Percentiles rank a stretch among this genome's conserved stretches.
These are phyloP conservation scores for Manis pentadactyla DNA, from an alignment of 2,797 vertebrate genomes.

Conservation along the genomic window DNA sequence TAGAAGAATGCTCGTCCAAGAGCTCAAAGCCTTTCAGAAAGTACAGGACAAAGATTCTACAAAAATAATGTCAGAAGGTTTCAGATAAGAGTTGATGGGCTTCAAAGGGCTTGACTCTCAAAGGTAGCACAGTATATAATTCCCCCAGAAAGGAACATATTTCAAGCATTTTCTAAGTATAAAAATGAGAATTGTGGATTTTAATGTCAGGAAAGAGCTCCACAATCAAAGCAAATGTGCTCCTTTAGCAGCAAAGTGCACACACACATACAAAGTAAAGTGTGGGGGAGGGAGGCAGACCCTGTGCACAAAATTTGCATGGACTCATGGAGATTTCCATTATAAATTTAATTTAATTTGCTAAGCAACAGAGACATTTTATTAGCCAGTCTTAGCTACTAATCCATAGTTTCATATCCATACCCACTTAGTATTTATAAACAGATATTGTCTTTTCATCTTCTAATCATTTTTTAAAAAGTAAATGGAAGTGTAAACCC, in stretches of 20 bases:
- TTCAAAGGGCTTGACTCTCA: not conserved
- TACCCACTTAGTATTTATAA: not conserved
- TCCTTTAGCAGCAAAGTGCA: not conserved
- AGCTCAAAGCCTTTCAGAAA: slow-evolving; percentile 48
- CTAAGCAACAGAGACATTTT: not conserved
- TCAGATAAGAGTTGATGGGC: not conserved
- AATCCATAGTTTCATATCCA: not conserved
- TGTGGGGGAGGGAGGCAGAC: not conserved
- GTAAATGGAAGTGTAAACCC: not conserved
- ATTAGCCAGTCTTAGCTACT: not conserved
- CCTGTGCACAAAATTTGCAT: not conserved
- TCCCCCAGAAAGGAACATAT: not conserved
- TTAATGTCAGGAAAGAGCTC: slow-evolving; percentile 21
- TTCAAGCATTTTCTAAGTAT: slow-evolving; percentile 50
- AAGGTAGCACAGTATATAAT: not conserved
- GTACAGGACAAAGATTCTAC: not conserved
- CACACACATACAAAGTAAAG: not conserved
- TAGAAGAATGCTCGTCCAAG: not conserved
- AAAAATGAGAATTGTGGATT: slow-evolving; percentile 22
- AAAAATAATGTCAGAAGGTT: slow-evolving; percentile 4
- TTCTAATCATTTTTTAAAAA: not conserved
- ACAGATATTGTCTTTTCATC: not conserved
- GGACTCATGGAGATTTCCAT: not conserved
- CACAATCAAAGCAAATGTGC: slow-evolving; percentile 14
- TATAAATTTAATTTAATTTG: slow-evolving; percentile 24